Base-by-base conservation (phyloP, 2,888 invertebrate genomes). In the Himalopsyche kuldschensis region DNA sequence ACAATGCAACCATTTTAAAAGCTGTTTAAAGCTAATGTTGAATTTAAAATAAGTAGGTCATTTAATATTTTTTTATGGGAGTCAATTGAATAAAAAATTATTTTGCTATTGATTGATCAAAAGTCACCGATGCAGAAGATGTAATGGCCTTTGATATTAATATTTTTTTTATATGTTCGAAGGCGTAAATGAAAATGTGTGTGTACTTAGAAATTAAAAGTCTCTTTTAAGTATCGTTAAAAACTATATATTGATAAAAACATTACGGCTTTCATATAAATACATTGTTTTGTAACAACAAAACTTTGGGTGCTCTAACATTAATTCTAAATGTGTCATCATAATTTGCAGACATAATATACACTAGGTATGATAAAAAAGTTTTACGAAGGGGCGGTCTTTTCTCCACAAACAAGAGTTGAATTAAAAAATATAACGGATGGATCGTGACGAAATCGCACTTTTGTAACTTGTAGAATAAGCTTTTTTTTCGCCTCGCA, bases 351-450 rank as follows among this genome's bases (percentile, higher is more conserved):
- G 82, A 77, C 82, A 55, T 69, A 82, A 84, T 84, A 69, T 82
- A 78, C 82, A 76, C 77, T 79, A 46, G 55, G 55, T 27, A 81
- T 76, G 82, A 82, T 84, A 82, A 82, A 82, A 84, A 84, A 82
- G 69, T 31, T 27, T 83, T 76, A 41, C 63, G 41, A n/a, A 77
- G 35, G 77, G 77, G 77, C 46, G 77, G 77, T 77, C 41, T 47
- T 30, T 55, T 77, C 78, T 77, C 31, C 47, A 82, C 75, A 77
- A 24, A 32, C 77, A 82, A 84, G 75, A 32, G 80, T 80, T 80
- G 84, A 83, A 85, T 85, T 85, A 85, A 85, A 85, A 82, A 84
- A 83, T 78, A 81, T 81, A 83, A 85, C 85, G 85, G 78, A 85
- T 85, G 85, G 84, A 79, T 82, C 85, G 85, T 85, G 85, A 85